Percentiles rank a stretch among this genome's conserved stretches.
Evolutionary conservation across 2,113 vertebrate genomes (phyloP).

Genomic region (Chaetodon trifascialis): DNA sequence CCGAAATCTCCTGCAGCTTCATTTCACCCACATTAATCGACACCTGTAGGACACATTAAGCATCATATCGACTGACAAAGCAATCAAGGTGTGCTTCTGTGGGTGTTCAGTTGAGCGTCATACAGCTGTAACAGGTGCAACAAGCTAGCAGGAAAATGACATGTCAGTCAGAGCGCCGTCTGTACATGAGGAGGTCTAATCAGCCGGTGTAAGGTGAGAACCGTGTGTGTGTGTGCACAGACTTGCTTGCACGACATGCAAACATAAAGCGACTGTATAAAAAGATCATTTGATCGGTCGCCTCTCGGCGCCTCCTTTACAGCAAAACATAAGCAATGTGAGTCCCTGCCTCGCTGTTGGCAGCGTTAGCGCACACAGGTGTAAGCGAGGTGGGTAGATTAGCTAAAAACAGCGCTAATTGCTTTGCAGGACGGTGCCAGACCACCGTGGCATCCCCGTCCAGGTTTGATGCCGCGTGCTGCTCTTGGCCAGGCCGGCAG

Average conservation of each 20-base stretch:
- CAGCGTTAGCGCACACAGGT: conserved; percentile 18
- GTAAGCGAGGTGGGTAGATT: conserved; percentile 24
- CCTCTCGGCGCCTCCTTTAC: neutral
- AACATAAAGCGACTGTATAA: neutral
- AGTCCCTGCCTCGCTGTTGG: conserved; percentile 23
- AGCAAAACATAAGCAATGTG: neutral
- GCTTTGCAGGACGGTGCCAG: conserved; percentile 41
- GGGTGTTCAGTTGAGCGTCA: neutral
- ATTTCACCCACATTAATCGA: neutral
- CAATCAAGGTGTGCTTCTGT: neutral
- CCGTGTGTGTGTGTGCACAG: neutral
- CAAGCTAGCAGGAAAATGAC: neutral
- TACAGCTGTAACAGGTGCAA: neutral
- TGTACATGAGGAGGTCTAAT: neutral
- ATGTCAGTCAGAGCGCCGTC: neutral
- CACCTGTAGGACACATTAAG: neutral
- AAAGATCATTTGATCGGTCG: neutral
- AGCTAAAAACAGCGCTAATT: conserved; percentile 63
- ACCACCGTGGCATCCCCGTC: conserved; percentile 40
- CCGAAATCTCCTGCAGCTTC: too few species aligned
- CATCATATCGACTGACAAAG: neutral
- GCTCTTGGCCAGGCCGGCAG: conserved; percentile 38
- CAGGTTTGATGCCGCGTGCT: conserved; percentile 11
- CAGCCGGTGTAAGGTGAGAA: neutral
- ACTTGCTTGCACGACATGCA: neutral